phyloP scores from a whole-genome alignment of 2,888 invertebrate species.

The Conus canariensis region DNA sequence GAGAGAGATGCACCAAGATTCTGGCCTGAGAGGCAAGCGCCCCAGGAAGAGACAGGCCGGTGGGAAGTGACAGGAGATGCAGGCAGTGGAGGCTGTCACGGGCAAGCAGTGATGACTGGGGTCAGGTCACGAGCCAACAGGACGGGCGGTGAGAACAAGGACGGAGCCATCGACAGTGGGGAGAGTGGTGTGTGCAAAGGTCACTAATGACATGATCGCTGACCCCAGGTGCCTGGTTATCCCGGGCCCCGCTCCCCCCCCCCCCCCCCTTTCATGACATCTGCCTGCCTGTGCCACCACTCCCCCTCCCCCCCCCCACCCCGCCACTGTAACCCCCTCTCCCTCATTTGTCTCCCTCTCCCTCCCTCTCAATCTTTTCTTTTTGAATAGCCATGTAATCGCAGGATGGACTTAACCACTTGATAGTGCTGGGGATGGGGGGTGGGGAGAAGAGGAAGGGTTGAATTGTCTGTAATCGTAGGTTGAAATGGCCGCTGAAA shows the following conservation, averaged over 20 bases:
- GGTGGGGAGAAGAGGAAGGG: too few relatives aligned
- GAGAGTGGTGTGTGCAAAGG: neutral
- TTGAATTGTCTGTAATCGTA: too few relatives aligned
- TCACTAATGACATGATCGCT: neutral
- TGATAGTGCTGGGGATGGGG: neutral
- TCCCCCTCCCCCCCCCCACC: neutral
- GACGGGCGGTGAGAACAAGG: neutral
- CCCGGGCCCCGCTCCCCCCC: neutral
- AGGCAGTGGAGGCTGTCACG: too few relatives aligned
- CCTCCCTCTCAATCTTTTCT: too few relatives aligned
- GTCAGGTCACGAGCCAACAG: too few relatives aligned
- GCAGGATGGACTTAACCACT: constrained; percentile 9
- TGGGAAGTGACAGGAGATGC: too few relatives aligned
- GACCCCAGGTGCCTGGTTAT: neutral
- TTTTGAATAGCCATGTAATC: neutral
- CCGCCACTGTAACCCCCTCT: neutral
- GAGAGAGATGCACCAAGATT: too few relatives aligned
- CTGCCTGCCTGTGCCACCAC: neutral
- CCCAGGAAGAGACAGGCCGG: too few relatives aligned
- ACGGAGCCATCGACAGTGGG: neutral
- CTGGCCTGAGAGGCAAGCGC: too few relatives aligned
- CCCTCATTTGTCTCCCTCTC: neutral
- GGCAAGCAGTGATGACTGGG: too few relatives aligned
- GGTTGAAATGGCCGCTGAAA: neutral
- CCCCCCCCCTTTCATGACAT: neutral